A percentile compares a stretch with the other conserved stretches of the same genome.
These are phyloP conservation scores for Euzophera pinguis DNA, from an alignment of 2,888 invertebrate genomes.

Conservation along the genomic window DNA sequence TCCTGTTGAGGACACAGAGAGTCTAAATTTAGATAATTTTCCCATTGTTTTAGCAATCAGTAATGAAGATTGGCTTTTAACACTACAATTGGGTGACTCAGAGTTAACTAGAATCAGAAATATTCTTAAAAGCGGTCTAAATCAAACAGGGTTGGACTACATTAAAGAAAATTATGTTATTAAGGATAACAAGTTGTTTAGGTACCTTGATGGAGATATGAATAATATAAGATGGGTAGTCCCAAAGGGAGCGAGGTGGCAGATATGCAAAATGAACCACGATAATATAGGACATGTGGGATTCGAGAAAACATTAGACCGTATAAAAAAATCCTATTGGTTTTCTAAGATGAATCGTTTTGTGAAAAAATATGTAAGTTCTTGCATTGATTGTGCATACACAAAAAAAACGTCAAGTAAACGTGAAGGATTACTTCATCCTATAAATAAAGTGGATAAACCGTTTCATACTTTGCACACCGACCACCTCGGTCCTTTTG, in stretches of 20 bases:
- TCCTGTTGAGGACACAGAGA: background rate
- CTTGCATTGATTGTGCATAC: no score
- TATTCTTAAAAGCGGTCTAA: conserved; percentile 2
- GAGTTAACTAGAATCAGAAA: conserved; percentile 20
- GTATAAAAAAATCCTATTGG: background rate
- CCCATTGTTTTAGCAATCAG: background rate
- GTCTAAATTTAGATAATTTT: background rate
- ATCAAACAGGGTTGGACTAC: background rate
- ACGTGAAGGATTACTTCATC: conserved; percentile 19
- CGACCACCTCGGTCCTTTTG: conserved; percentile 30
- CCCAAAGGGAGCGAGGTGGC: conserved; percentile 25
- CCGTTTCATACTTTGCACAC: conserved; percentile 47
- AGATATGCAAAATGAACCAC: conserved; percentile 23
- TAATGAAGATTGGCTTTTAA: conserved; percentile 21
- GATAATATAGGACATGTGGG: conserved; percentile 30
- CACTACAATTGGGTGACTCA: conserved; percentile 17
- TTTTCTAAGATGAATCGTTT: background rate
- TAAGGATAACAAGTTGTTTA: conserved; percentile 20
- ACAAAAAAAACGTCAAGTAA: background rate
- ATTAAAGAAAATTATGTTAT: conserved; percentile 25
- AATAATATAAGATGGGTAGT: conserved; percentile 33
- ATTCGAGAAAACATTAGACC: conserved; percentile 24
- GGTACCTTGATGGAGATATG: conserved; percentile 18
- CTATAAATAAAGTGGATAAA: conserved; percentile 34
- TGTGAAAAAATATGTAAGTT: background rate